phyloP scores from a whole-genome alignment of 2,888 invertebrate species.

The Calephelis perditalis region DNA sequence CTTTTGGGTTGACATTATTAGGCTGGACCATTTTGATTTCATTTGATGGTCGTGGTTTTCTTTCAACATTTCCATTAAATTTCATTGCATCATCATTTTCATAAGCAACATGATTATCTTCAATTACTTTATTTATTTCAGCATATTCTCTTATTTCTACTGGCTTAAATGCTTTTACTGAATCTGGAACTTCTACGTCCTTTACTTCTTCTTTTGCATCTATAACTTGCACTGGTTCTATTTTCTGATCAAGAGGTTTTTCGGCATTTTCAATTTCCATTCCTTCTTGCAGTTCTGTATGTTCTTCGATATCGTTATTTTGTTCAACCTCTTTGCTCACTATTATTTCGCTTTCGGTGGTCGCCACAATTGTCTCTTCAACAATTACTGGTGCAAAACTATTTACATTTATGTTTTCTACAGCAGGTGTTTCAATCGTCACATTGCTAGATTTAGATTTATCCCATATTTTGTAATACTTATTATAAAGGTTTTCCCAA shows the following conservation, averaged over 20 bases:
- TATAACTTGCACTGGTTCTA: slow-evolving; percentile 17
- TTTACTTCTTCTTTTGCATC: slow-evolving; percentile 26
- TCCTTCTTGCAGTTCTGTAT: slow-evolving; percentile 14
- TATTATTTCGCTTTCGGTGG: slow-evolving; percentile 2
- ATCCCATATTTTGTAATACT: slow-evolving; percentile 62
- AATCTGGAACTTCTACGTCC: slow-evolving; percentile 30
- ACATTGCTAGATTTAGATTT: slow-evolving; percentile 38
- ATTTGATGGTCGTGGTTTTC: slow-evolving; percentile 52
- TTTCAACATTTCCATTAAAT: slow-evolving; percentile 42
- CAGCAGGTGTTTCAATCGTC: background rate
- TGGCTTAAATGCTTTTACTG: slow-evolving; percentile 37
- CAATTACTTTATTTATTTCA: slow-evolving; percentile 21
- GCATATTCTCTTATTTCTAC: slow-evolving; percentile 21
- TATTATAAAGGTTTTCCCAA: slow-evolving; percentile 60
- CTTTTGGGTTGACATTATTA: slow-evolving; percentile 53
- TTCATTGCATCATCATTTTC: slow-evolving; percentile 32
- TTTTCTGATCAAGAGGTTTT: background rate
- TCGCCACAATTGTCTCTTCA: slow-evolving; percentile 30
- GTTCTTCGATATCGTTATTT: slow-evolving; percentile 20
- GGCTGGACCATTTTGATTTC: slow-evolving; percentile 64
- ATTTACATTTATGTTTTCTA: background rate
- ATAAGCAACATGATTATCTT: slow-evolving; percentile 25
- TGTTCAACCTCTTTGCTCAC: background rate
- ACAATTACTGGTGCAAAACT: slow-evolving; percentile 25
- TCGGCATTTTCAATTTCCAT: background rate